phyloP scores from a whole-genome alignment of 2,888 invertebrate species.

The Cryptocephalus moraei region DNA sequence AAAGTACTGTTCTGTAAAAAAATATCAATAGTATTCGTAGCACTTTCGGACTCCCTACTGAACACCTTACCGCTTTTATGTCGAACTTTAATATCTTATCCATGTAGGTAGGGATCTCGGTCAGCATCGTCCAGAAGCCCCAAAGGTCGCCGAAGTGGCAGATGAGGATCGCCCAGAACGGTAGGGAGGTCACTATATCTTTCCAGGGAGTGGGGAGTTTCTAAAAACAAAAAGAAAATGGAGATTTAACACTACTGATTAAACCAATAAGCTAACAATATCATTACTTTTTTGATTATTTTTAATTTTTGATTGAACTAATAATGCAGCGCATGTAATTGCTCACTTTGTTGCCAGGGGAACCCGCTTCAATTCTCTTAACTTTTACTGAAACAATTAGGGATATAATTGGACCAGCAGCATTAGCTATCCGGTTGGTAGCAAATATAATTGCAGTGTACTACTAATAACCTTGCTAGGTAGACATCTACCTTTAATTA shows the following conservation, averaged over 20 bases:
- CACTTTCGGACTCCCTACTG: background rate
- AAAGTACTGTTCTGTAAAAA: constrained; percentile 53
- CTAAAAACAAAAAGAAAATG: constrained; percentile 9
- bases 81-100: constrained; percentile 59
- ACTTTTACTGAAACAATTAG: too few species aligned
- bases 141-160: constrained; percentile 68
- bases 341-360: too few species aligned
- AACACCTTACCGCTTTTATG: constrained; percentile 51
- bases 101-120: constrained; percentile 75
- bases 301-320: too few species aligned
- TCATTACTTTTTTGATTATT: too few species aligned
- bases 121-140: constrained; percentile 77
- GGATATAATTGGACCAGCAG: too few species aligned
- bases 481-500: too few species aligned
- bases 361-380: too few species aligned
- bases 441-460: too few species aligned
- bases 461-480: too few species aligned
- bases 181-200: constrained; percentile 60
- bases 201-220: constrained; percentile 57
- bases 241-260: background rate
- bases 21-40: constrained; percentile 7
- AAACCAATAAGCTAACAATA: too few species aligned
- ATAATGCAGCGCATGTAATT: too few species aligned
- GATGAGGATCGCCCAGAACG: constrained; percentile 63
- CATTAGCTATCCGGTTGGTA: too few species aligned